Evolutionary conservation across 2,888 invertebrate species (phyloP).

Genomic region (Anticlea derivata): DNA sequence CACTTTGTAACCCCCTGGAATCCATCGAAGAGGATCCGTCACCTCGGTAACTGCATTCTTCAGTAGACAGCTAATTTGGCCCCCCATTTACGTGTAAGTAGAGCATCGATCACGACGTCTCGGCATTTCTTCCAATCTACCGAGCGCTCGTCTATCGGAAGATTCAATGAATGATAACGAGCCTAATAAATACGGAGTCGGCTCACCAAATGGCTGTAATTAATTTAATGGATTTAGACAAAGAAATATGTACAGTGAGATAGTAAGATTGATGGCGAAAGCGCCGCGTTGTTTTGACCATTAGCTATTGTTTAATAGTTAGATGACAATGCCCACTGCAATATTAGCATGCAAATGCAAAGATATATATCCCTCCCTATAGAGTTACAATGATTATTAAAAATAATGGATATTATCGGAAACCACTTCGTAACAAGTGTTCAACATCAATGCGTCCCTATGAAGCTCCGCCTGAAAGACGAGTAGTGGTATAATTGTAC

Average conservation of each 20-base stretch:
- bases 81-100: slow-evolving; percentile 77
- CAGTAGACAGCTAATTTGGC: slow-evolving; percentile 77
- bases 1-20: slow-evolving; percentile 45
- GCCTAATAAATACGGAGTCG: slow-evolving; percentile 81
- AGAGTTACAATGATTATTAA: slow-evolving; percentile 4
- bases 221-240: slow-evolving; percentile 84
- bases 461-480: slow-evolving; percentile 10
- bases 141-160: slow-evolving; percentile 70
- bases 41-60: slow-evolving; percentile 77
- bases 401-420: slow-evolving; percentile 3
- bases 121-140: slow-evolving; percentile 72
- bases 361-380: not conserved
- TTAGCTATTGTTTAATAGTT: slow-evolving; percentile 45
- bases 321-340: slow-evolving; percentile 1
- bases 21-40: slow-evolving; percentile 67
- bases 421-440: slow-evolving; percentile 8
- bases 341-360: slow-evolving; percentile 1
- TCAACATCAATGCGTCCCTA: slow-evolving; percentile 15
- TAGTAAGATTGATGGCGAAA: slow-evolving; percentile 75
- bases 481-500: slow-evolving; percentile 21
- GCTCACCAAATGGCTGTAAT: slow-evolving; percentile 79
- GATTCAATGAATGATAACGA: slow-evolving; percentile 84
- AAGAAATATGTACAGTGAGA: slow-evolving; percentile 82
- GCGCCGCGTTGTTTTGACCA: slow-evolving; percentile 67
- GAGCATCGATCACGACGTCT: slow-evolving; percentile 72